A percentile compares a stretch with the other conserved stretches of the same genome.
Conservation (phyloP, 2,113 vertebrate species). For the Hoplias malabaricus region DNA sequence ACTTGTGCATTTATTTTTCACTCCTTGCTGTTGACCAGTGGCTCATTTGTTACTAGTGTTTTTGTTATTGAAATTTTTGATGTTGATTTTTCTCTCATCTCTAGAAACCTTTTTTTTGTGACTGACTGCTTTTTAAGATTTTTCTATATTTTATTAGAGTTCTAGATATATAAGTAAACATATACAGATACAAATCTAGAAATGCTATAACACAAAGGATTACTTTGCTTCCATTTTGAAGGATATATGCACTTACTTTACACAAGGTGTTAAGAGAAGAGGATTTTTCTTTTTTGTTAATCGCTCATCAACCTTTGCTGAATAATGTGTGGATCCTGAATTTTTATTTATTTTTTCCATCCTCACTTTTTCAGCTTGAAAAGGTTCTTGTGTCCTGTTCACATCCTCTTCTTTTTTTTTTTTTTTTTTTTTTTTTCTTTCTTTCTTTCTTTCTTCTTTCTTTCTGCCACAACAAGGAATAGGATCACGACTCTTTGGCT, state of each 20-base stretch:
- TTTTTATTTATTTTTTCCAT: too few relatives aligned
- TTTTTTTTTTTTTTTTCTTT: too few relatives aligned
- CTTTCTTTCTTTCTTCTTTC: slow-evolving; percentile 50
- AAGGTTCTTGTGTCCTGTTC: too few relatives aligned
- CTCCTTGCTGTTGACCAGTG: slow-evolving; percentile 89
- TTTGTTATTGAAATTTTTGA: slow-evolving; percentile 52
- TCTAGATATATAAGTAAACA: slow-evolving; percentile 1
- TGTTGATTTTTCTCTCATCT: slow-evolving; percentile 20
- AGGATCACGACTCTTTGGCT: slow-evolving; percentile 87
- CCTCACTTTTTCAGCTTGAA: too few relatives aligned
- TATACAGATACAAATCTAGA: not conserved
- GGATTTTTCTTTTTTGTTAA: slow-evolving; percentile 37
- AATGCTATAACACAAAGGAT: slow-evolving; percentile 56
- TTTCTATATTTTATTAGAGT: slow-evolving; percentile 64
- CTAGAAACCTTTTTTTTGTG: slow-evolving; percentile 48
- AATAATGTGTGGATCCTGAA: slow-evolving; percentile 47
- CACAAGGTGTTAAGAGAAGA: slow-evolving; percentile 38
- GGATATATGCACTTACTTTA: slow-evolving; percentile 65
- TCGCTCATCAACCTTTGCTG: slow-evolving; percentile 52
- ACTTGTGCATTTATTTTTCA: slow-evolving; percentile 57
- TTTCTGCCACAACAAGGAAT: slow-evolving; percentile 70
- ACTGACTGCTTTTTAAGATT: slow-evolving; percentile 63
- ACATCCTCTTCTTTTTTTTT: too few relatives aligned
- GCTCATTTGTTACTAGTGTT: too few relatives aligned
- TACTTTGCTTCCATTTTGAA: slow-evolving; percentile 53